Evolutionary conservation across 2,113 vertebrate species (phyloP).

Genomic region (Nothoprocta perdicaria): DNA sequence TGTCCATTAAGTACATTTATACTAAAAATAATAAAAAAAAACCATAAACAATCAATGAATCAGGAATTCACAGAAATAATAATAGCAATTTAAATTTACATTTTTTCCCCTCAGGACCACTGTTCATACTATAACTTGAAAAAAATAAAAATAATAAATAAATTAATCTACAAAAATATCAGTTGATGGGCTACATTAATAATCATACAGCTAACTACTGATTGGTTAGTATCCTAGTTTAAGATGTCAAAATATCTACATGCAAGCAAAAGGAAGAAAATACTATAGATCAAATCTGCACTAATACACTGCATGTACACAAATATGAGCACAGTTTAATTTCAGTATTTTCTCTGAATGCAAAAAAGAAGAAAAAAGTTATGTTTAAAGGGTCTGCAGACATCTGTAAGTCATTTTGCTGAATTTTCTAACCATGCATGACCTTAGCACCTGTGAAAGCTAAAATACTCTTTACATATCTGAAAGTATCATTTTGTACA

Average conservation of each 20-base stretch:
- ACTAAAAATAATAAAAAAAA: constrained; percentile 74
- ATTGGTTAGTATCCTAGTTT: background rate
- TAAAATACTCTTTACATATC: background rate
- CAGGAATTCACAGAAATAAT: constrained; percentile 50
- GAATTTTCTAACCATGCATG: background rate
- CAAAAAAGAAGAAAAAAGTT: background rate
- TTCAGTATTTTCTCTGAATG: background rate
- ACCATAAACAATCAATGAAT: constrained; percentile 56
- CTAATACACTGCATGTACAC: background rate
- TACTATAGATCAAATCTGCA: background rate
- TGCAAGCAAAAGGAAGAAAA: background rate
- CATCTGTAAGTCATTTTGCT: background rate
- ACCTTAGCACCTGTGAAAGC: background rate
- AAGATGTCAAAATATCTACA: background rate
- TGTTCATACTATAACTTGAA: background rate
- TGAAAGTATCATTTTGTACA: background rate
- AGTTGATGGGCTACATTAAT: background rate
- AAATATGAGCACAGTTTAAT: background rate
- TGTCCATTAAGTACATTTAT: constrained; percentile 81
- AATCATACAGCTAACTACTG: background rate
- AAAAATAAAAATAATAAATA: too few species aligned
- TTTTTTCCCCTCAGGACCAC: background rate
- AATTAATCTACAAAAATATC: background rate
- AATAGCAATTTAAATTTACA: background rate
- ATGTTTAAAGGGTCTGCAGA: background rate